A percentile compares a stretch with the other conserved stretches of the same genome.
Conservation (phyloP, 2,797 vertebrate species). For the Gobionotothen gibberifrons region DNA sequence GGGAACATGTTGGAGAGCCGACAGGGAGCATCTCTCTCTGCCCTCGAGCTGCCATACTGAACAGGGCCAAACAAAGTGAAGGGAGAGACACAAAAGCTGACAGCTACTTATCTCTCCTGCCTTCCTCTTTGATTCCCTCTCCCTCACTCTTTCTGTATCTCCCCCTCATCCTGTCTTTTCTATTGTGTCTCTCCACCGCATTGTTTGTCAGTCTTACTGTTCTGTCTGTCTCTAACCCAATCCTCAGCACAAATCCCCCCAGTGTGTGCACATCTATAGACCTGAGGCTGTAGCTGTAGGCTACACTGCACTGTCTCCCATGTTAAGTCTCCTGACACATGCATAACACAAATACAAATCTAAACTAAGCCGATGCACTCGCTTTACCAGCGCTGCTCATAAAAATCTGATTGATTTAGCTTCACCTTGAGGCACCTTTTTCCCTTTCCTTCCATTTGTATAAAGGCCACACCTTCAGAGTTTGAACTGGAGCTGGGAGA, state of each 20-base stretch:
- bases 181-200: background rate
- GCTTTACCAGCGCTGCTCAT: constrained; percentile 26
- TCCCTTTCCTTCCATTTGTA: constrained; percentile 8
- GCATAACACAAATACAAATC: constrained; percentile 47
- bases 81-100: constrained; percentile 51
- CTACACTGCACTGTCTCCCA: constrained; percentile 5
- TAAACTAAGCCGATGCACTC: constrained; percentile 1
- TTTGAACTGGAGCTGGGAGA: constrained; percentile 9
- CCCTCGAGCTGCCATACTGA: constrained; percentile 21
- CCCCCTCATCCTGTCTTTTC: constrained; percentile 7
- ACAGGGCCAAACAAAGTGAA: constrained; percentile 49
- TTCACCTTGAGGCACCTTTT: constrained; percentile 24
- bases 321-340: constrained; percentile 46
- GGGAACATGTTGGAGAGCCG: constrained; percentile 5
- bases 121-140: constrained; percentile 42
- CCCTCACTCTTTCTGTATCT: constrained; percentile 2
- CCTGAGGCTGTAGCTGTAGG: constrained; percentile 40
- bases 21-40: constrained; percentile 34
- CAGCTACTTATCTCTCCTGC: constrained; percentile 55
- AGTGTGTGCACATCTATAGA: constrained; percentile 27
- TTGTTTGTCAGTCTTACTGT: constrained; percentile 28
- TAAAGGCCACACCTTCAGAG: constrained; percentile 25
- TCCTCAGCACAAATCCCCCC: constrained; percentile 45
- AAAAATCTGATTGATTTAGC: constrained; percentile 50
- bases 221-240: constrained; percentile 24